Evolutionary conservation across 2,113 vertebrate genomes (phyloP).

Genomic region (Cygnus atratus): DNA sequence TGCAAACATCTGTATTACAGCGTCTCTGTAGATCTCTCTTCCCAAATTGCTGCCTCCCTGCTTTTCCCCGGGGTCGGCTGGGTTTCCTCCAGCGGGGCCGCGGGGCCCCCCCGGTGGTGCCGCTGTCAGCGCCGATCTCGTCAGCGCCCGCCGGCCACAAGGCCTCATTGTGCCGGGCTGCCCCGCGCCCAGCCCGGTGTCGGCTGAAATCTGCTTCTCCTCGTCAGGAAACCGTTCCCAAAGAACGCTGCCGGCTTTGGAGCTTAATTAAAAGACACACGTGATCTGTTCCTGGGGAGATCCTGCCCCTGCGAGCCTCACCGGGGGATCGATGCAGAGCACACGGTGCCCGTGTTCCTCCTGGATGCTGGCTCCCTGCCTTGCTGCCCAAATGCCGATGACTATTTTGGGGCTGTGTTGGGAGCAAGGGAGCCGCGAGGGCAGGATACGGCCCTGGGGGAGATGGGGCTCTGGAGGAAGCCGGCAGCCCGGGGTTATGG

Average conservation of each 20-base stretch:
- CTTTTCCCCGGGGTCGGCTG: accelerated
- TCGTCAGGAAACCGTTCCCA: background rate
- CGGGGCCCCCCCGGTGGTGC: background rate
- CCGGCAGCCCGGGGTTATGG: background rate
- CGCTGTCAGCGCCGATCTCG: slow-evolving; percentile 18
- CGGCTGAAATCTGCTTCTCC: background rate
- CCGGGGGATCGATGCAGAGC: background rate
- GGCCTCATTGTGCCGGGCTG: slow-evolving; percentile 19
- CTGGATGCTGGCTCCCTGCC: background rate
- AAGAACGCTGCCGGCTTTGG: background rate
- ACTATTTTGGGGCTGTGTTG: background rate
- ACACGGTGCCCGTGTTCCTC: background rate
- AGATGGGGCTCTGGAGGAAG: background rate
- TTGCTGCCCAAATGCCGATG: background rate
- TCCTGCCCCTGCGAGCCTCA: background rate
- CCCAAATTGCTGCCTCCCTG: background rate
- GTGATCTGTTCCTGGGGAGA: background rate
- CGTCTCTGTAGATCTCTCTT: background rate
- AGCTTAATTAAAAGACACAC: background rate
- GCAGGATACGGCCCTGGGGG: background rate
- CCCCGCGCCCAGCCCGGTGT: background rate
- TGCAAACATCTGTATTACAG: too few species aligned
- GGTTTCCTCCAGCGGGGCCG: accelerated
- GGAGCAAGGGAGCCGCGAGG: background rate
- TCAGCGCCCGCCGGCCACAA: slow-evolving; percentile 22